These are phyloP conservation scores for Pterois miles DNA, from an alignment of 2,797 vertebrate genomes.

Conservation along the genomic window DNA sequence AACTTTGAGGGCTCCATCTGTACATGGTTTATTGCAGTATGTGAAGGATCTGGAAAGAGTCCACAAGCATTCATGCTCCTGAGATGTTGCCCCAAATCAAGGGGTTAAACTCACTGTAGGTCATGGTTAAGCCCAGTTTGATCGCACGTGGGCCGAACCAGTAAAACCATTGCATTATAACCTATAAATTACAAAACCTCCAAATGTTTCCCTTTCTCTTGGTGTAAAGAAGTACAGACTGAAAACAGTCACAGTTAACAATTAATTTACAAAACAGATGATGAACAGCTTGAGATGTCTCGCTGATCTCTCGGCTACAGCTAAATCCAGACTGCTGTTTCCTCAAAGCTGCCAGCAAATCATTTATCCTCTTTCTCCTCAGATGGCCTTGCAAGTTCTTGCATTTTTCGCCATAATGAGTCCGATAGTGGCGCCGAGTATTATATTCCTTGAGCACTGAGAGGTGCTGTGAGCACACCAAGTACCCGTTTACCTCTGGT, in stretches of 20 bases:
- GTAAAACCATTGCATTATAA: background rate
- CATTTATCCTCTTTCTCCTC: background rate
- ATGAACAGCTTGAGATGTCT: background rate
- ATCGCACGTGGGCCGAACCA: background rate
- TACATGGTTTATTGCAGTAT: background rate
- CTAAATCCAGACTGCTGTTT: background rate
- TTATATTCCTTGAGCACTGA: background rate
- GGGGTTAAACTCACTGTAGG: background rate
- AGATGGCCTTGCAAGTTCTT: background rate
- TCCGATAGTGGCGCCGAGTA: background rate
- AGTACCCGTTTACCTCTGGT: background rate
- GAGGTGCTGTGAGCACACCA: background rate
- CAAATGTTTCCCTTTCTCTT: background rate
- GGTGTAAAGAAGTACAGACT: background rate
- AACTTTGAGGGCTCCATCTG: constrained; percentile 26
- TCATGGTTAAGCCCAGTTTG: background rate
- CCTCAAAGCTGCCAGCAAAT: background rate
- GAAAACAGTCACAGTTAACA: background rate
- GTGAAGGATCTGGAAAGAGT: background rate
- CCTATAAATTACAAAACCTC: background rate
- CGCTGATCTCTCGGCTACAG: background rate
- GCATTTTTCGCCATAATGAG: background rate
- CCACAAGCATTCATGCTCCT: background rate
- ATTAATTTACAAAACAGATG: background rate
- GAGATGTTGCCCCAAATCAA: background rate